These are phyloP conservation scores for Meloidogyne hapla DNA, from an alignment of 1,140 invertebrate species.

Conservation along the genomic window DNA sequence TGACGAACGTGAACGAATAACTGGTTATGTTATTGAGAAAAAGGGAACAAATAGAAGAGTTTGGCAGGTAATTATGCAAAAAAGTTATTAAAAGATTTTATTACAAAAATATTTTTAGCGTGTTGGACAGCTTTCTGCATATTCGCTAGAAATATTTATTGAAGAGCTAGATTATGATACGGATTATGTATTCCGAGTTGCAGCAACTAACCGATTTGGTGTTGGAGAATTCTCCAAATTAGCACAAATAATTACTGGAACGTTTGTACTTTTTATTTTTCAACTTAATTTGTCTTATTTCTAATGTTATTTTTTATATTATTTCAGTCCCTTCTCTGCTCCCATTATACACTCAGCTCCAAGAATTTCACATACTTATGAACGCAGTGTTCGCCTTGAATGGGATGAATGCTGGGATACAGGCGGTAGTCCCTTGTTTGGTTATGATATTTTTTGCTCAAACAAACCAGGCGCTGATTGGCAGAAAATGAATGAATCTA, in stretches of 20 bases:
- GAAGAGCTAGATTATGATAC: conserved; percentile 61
- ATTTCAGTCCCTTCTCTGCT: conserved; percentile 45
- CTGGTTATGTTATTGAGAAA: conserved; percentile 89
- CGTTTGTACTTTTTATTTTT: neutral
- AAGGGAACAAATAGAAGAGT: conserved; percentile 40
- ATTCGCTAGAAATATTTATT: conserved; percentile 43
- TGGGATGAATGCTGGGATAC: conserved; percentile 90
- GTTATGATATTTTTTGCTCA: conserved; percentile 92
- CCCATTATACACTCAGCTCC: conserved; percentile 48
- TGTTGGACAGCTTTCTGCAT: conserved; percentile 51
- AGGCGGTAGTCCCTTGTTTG: conserved; percentile 88
- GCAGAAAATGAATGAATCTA: conserved; percentile 78
- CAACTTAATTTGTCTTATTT: too few species aligned
- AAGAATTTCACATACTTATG: conserved; percentile 32
- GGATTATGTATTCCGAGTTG: conserved; percentile 54
- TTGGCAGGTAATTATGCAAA: conserved; percentile 29
- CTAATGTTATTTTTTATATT: too few species aligned
- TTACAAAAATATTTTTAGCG: neutral
- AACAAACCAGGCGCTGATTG: conserved; percentile 69
- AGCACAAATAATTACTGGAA: conserved; percentile 49
- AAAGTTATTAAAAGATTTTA: too few species aligned
- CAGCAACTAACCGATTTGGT: conserved; percentile 58
- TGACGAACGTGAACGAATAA: conserved; percentile 89
- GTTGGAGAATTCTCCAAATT: conserved; percentile 50
- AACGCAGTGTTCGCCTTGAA: conserved; percentile 69